These are phyloP conservation scores for Dugesia japonica DNA, from an alignment of 2,888 invertebrate species.

Conservation along the genomic window DNA sequence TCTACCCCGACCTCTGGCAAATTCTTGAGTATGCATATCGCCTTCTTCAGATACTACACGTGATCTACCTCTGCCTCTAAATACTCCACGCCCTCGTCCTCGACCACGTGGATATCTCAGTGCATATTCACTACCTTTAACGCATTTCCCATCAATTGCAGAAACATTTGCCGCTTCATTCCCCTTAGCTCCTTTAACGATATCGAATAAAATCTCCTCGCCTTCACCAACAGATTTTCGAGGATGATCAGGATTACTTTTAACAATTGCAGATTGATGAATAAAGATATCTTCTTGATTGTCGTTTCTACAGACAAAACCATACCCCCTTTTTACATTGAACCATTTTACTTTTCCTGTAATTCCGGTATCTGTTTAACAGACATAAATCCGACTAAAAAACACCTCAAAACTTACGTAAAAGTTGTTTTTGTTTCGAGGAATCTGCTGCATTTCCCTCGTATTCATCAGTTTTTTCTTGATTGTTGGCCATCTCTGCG, in stretches of 20 bases:
- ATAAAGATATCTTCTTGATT: background rate
- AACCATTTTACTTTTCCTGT: conserved; percentile 48
- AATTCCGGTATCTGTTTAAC: conserved; percentile 53
- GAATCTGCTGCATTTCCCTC: too few species aligned
- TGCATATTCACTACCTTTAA: conserved; percentile 1
- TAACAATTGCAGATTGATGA: background rate
- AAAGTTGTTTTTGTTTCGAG: too few species aligned
- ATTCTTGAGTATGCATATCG: too few species aligned
- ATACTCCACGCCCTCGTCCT: background rate
- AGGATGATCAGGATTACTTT: background rate
- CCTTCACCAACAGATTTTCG: background rate
- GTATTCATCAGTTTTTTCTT: too few species aligned
- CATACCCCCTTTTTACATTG: background rate
- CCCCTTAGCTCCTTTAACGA: background rate
- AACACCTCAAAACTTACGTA: too few species aligned
- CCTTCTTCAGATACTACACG: too few species aligned
- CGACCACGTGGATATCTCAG: background rate
- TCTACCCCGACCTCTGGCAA: background rate
- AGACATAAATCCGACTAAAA: too few species aligned
- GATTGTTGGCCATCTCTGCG: too few species aligned
- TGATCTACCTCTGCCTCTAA: background rate
- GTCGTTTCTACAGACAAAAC: background rate
- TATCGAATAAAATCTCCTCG: background rate
- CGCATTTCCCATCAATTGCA: background rate
- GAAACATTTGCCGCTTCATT: background rate